Conservation (phyloP, 2,888 invertebrate species). For the Agrotis clavis region DNA sequence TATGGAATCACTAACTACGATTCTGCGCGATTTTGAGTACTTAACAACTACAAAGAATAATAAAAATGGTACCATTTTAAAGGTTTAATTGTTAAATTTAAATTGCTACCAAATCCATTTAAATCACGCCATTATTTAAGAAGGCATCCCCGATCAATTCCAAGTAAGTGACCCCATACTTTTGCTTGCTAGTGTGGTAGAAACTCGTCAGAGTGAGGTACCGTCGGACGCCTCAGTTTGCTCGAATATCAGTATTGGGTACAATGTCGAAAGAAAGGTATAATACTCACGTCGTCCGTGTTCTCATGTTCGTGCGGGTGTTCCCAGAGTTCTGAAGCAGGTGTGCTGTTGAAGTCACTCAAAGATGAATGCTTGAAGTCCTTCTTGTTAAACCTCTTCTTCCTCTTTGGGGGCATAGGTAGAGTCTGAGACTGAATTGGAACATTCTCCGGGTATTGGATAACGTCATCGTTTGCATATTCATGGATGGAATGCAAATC, state of each 20-base stretch:
- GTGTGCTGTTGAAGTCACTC: constrained; percentile 79
- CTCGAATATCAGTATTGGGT: neutral
- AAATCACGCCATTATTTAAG: too few relatives aligned
- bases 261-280: neutral
- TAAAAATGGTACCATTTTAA: too few relatives aligned
- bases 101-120: too few relatives aligned
- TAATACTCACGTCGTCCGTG: constrained; percentile 85
- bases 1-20: too few relatives aligned
- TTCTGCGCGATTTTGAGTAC: too few relatives aligned
- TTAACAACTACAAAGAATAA: too few relatives aligned
- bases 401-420: constrained; percentile 88
- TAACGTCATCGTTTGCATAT: constrained; percentile 88
- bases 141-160: too few relatives aligned
- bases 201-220: too few relatives aligned
- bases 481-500: constrained; percentile 87
- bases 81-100: too few relatives aligned
- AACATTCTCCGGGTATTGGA: constrained; percentile 90
- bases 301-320: constrained; percentile 74
- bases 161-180: too few relatives aligned
- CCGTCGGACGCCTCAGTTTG: neutral
- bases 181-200: too few relatives aligned
- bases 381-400: constrained; percentile 79
- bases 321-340: constrained; percentile 78
- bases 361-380: constrained; percentile 82
- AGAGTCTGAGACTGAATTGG: constrained; percentile 85